Evolutionary conservation across 2,797 vertebrate genomes (phyloP), one percentile per base, ranked within the genome.

Genomic region (Gallinago solitaria): DNA sequence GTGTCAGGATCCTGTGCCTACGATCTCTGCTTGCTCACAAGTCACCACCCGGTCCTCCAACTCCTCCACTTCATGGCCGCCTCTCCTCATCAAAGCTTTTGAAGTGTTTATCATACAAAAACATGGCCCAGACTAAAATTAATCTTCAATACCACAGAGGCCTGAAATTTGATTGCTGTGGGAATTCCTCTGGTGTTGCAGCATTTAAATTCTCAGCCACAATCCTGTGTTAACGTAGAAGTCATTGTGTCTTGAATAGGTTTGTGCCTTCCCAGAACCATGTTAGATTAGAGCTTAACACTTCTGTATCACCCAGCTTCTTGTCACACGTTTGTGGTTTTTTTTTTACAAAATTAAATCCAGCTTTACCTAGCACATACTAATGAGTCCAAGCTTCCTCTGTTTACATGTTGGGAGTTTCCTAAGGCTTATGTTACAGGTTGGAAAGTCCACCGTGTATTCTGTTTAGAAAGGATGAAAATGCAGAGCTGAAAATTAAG

Each of bases 161-260:
- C 27, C 60, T 84, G 54, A 87, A 74, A 94, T 75, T 32, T 87
- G 35, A 82, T 87, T 92, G 77, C 45, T 93, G 78, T 82, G 80
- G 68, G 83, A 95, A 92, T 92, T 94, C 53, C 60, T 90, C 51
- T 7, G 23, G 43, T 68, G 70, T 89, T 85, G 51, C 0, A 0
- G 63, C 69, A 65, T 92, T 95, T 94, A 93, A 84, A 94, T 96
- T 96, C 77, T 83, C 81, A 92, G 60, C 48, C 78, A 91, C 82
- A 47, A 54, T 68, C 51, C 30, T 0, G 0, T 33, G 54, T 74
- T 70, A 84, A 94, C 37, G 47, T 59, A 76, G 76, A 91, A 95
- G n/a, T 68, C 90, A 70, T 23, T 90, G 70, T 84, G 69, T 51
- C 70, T 87, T 89, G 83, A 84, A 90, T 70, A 79, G 80, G 41